Evolutionary conservation across 2,888 invertebrate species (phyloP).

Genomic region (Junonia oenone): DNA sequence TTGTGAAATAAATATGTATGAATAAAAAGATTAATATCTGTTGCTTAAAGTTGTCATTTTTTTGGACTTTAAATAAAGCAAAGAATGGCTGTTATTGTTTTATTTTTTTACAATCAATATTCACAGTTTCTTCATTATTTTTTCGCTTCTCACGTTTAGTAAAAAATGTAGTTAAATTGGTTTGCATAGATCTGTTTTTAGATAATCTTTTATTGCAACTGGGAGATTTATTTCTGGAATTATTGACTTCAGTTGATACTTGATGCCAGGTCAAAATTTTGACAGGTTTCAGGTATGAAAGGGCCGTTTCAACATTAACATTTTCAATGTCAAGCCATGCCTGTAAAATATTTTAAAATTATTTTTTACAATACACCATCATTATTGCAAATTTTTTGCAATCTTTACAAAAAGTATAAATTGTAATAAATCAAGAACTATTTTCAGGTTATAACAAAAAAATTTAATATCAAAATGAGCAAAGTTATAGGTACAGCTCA

Average conservation of each 20-base stretch:
- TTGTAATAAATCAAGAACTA: no score
- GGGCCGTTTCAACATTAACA: conserved; percentile 69
- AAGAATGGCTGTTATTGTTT: conserved; percentile 30
- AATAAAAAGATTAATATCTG: background rate
- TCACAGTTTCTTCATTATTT: conserved; percentile 31
- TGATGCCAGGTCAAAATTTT: conserved; percentile 82
- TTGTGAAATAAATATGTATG: background rate
- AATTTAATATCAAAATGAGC: no score
- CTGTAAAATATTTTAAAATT: conserved; percentile 72
- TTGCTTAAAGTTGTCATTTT: background rate
- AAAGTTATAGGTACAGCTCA: background rate
- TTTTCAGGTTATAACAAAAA: no score
- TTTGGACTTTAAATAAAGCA: background rate
- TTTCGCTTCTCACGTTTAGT: conserved; percentile 53
- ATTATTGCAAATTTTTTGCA: no score
- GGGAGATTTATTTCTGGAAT: conserved; percentile 82
- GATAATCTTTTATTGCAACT: conserved; percentile 77
- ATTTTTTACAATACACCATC: no score
- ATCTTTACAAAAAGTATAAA: no score
- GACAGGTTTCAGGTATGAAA: conserved; percentile 77
- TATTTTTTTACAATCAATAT: conserved; percentile 38
- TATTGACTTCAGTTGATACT: conserved; percentile 85
- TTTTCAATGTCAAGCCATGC: conserved; percentile 83
- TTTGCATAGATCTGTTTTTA: conserved; percentile 55
- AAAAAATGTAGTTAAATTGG: conserved; percentile 67